A percentile compares a stretch with the other conserved stretches of the same genome.
Conservation (phyloP, 2,113 vertebrate species). For the Sander lucioperca region DNA sequence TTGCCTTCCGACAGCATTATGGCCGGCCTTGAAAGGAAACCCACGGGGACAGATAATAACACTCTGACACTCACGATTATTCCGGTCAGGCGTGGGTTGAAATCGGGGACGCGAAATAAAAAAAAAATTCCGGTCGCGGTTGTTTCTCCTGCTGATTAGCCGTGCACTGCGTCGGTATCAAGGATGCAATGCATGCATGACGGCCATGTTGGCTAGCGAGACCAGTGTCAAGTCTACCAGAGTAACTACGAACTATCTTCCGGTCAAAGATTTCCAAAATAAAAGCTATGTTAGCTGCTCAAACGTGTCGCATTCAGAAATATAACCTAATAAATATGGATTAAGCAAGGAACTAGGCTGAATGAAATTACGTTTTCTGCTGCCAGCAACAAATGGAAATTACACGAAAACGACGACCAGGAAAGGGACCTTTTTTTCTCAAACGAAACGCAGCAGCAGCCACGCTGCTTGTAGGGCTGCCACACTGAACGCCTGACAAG, state of each 20-base stretch:
- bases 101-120: constrained; percentile 41
- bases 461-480: constrained; percentile 58
- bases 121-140: constrained; percentile 29
- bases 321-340: neutral
- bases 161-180: constrained; percentile 84
- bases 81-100: constrained; percentile 51
- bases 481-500: constrained; percentile 71
- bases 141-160: constrained; percentile 42
- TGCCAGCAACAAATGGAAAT: neutral
- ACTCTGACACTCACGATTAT: constrained; percentile 16
- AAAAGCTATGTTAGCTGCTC: constrained; percentile 29
- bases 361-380: neutral
- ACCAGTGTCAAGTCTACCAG: constrained; percentile 53
- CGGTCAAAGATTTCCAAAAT: constrained; percentile 57
- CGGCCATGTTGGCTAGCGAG: constrained; percentile 85
- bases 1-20: constrained; percentile 87
- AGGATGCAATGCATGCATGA: constrained; percentile 81
- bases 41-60: constrained; percentile 38
- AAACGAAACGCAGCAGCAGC: constrained; percentile 37
- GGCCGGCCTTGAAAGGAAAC: constrained; percentile 63
- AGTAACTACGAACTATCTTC: constrained; percentile 21
- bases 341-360: neutral
- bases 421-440: constrained; percentile 34
- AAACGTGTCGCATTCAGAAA: constrained; percentile 13
- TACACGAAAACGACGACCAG: neutral